Percentiles rank a stretch among this genome's conserved stretches.
Evolutionary conservation across 2,888 invertebrate species (phyloP).

Genomic region (Heliconius aoede): DNA sequence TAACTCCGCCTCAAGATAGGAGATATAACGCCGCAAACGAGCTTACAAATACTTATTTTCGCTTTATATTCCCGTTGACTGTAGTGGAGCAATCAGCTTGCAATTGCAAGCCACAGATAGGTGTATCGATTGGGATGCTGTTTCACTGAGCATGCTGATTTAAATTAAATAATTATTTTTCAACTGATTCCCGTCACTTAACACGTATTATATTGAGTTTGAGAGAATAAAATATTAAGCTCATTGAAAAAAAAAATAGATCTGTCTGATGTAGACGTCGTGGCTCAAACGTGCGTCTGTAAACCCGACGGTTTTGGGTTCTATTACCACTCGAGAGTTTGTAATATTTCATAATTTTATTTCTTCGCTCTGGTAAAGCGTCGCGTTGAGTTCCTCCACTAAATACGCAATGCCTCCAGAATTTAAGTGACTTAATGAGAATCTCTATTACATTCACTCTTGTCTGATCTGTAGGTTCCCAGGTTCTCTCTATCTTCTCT

Average conservation of each 20-base stretch:
- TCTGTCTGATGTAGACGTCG: no score
- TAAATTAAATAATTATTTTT: background rate
- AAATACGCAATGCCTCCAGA: no score
- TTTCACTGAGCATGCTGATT: conserved; percentile 37
- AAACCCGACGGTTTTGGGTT: no score
- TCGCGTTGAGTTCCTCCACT: background rate
- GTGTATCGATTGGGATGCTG: conserved; percentile 37
- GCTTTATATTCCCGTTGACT: conserved; percentile 47
- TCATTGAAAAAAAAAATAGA: no score
- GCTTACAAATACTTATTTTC: conserved; percentile 49
- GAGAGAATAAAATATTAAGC: no score
- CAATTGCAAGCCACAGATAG: conserved; percentile 41
- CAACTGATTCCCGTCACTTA: no score
- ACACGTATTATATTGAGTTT: background rate
- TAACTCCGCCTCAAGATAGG: conserved; percentile 30
- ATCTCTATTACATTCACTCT: no score
- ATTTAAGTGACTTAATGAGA: background rate
- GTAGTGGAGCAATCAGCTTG: conserved; percentile 43
- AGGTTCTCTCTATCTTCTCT: background rate
- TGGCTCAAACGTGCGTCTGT: no score
- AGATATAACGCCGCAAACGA: conserved; percentile 39
- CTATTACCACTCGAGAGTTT: no score
- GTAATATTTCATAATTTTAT: no score
- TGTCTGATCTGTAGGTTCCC: background rate
- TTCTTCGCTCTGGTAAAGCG: background rate